Base-by-base conservation (phyloP, 2,888 invertebrate species). In the Mythimna ferrago region DNA sequence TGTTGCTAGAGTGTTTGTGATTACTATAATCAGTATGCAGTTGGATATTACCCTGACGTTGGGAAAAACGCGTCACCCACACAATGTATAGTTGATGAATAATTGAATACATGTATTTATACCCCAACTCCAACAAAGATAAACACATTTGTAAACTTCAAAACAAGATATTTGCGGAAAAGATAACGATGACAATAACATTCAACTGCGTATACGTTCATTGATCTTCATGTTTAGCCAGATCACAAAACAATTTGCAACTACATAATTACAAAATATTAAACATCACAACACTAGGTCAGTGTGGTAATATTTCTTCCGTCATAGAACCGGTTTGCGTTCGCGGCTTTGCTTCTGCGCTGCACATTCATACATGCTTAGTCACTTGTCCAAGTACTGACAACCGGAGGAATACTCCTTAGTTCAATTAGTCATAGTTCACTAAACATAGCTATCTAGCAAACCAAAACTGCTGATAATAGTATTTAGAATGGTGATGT, bases 251-350 rank as follows among this genome's bases (percentile, higher is more conserved):
- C 35, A 26, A 51, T 61, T 57, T 73, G 19, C 56, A 58, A 65
- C 58, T 57, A n/a, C n/a, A n/a, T n/a, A 19, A 21, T 81, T 70
- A 79, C 73, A 82, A 79, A 79, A 71, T 82, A 73, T 67, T 32
- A 78, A 76, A 74, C 71, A 75, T 68, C 44, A 41, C 73, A 53
- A 58, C 76, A 87, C 83, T 84, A 68, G 86, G 86, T 80, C 83
- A 87, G 67, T 83, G 83, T 69, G 79, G 73, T 74, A 77, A 81
- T 78, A 75, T 70, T 74, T 76, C 68, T 81, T 83, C 78, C 70
- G 76, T 73, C 78, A 72, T 54, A 76, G 69, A 87, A 86, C 88
- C 81, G 85, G 86, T 87, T 79, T 68, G 66, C 58, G 64, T 67
- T 74, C 64, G 48, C 61, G 56, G 67, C 70, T 68, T 72, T 66